Percentiles rank a stretch among this genome's conserved stretches.
Evolutionary conservation across 2,797 vertebrate genomes (phyloP).

Genomic region (Pangasius larnaudii): DNA sequence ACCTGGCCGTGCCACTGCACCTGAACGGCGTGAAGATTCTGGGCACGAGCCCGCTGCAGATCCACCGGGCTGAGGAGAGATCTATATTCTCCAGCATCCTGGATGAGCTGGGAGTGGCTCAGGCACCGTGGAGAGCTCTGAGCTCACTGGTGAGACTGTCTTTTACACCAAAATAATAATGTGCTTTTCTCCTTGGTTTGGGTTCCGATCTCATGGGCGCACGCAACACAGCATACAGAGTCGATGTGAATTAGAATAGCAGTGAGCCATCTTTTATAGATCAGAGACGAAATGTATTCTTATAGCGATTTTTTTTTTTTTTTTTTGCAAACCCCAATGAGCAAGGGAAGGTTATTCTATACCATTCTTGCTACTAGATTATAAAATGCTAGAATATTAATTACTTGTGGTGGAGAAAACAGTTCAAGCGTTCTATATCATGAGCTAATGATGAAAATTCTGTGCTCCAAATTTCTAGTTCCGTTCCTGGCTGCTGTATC

Average conservation of each 20-base stretch:
- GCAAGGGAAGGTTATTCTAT: neutral
- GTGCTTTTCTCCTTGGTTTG: neutral
- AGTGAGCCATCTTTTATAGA: no score
- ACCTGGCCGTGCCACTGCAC: constrained; percentile 87
- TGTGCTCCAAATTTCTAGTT: neutral
- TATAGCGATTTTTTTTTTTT: neutral
- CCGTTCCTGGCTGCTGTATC: no score
- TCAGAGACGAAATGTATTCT: no score
- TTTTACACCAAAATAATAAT: neutral
- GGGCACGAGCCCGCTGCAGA: constrained; percentile 88
- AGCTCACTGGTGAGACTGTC: constrained; percentile 80
- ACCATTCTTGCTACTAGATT: neutral
- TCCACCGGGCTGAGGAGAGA: constrained; percentile 89
- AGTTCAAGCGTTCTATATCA: neutral
- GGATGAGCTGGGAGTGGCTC: constrained; percentile 86
- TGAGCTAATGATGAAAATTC: neutral
- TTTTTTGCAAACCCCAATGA: neutral
- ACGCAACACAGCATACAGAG: neutral
- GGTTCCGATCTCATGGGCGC: neutral
- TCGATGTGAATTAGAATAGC: no score
- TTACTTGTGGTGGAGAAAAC: neutral
- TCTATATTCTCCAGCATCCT: constrained; percentile 88
- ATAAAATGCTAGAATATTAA: neutral
- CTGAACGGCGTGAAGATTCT: constrained; percentile 87
- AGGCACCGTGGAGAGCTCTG: constrained; percentile 93